Evolutionary conservation across 2,888 invertebrate genomes (phyloP).

Genomic region (Calephelis perditalis): DNA sequence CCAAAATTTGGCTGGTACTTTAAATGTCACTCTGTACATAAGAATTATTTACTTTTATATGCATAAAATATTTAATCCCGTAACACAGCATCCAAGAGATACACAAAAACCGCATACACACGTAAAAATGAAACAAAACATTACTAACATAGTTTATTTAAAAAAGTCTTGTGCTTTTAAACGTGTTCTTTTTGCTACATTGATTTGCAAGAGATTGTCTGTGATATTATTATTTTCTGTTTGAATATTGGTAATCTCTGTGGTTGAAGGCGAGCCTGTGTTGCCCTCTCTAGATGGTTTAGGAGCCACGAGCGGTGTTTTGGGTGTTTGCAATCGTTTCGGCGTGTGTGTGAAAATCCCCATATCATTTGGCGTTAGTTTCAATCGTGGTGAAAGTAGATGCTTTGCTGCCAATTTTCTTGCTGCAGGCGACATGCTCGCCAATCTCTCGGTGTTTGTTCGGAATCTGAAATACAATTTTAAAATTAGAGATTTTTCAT

Average conservation of each 20-base stretch:
- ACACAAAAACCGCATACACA: no score
- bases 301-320: conserved; percentile 43
- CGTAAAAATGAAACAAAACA: no score
- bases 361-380: conserved; percentile 59
- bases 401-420: conserved; percentile 86
- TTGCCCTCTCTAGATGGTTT: conserved; percentile 16
- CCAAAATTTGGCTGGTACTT: no score
- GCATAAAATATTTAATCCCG: no score
- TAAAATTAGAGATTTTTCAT: no score
- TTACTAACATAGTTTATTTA: conserved; percentile 20
- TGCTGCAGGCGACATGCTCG: conserved; percentile 97
- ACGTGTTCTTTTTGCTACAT: conserved; percentile 83
- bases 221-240: conserved; percentile 77
- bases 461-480: conserved; percentile 52
- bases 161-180: conserved; percentile 92
- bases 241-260: conserved; percentile 16
- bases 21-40: no score
- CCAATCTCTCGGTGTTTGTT: conserved; percentile 87
- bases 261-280: conserved; percentile 19
- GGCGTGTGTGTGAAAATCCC: conserved; percentile 55
- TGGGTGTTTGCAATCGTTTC: conserved; percentile 38
- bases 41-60: no score
- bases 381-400: conserved; percentile 65
- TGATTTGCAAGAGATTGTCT: conserved; percentile 91
- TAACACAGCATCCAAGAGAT: no score